Base-by-base conservation (phyloP, 2,113 vertebrate genomes). In the Periophthalmodon schlosseri region DNA sequence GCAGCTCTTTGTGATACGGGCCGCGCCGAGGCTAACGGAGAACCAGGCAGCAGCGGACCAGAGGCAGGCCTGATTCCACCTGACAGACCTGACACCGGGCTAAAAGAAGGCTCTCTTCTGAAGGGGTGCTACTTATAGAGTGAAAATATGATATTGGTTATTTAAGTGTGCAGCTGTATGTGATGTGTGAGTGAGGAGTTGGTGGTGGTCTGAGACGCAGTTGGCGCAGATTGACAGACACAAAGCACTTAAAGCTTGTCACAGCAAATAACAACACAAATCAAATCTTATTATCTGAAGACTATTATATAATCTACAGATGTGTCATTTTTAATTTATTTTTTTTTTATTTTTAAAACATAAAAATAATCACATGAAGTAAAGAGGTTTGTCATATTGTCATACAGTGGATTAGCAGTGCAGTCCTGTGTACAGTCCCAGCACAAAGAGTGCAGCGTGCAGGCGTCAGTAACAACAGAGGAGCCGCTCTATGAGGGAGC, bases 1-100 rank as follows among this genome's bases (percentile, higher is more conserved):
- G 80, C 76, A 72, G 79, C 78, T 75, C 85, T 72, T 84, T 84
- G 72, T 83, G 86, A 88, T 88, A 77, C 75, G 72, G 75, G 78
- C 84, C 81, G 74, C 86, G 72, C 74, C 86, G 72, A 77, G 77
- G 71, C 84, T 89, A 86, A 71, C 71, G 78, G 79, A 72, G 83
- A 83, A 77, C 78, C 84, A 76, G 74, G 85, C 73, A 75, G 72
- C 73, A 82, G 86, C 80, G 73, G 33, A 20, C 18, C 3, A 12
- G 63, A 65, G 20, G 63, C 34, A 13, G 20, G 15, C 9, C 6
- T 44, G 63, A 65, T 65, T 44, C 63, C 34, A 1, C 20, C 34
- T 65, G 63, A 65, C 33, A n/a, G 20, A 44, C 10, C 34, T 65
- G 63, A 39, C 63, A 44, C 18, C 11, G 34, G 34, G 34, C 33